phyloP scores from a whole-genome alignment of 2,113 vertebrate genomes.

The Lipophrys pholis region DNA sequence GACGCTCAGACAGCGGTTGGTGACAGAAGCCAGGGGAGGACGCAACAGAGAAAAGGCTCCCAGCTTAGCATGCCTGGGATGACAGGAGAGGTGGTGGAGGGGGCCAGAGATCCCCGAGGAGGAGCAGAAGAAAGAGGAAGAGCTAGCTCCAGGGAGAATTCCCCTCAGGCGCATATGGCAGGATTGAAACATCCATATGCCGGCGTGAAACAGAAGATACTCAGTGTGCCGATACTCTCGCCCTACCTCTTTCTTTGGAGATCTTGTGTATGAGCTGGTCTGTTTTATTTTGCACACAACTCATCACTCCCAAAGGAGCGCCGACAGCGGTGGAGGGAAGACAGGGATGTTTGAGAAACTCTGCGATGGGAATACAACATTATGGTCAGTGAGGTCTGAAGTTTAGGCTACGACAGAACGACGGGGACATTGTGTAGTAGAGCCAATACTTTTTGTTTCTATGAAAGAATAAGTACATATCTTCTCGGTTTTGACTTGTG shows the following conservation, averaged over 20 bases:
- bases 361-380: conserved; percentile 24
- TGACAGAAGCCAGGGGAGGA: conserved; percentile 75
- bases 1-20: conserved; percentile 71
- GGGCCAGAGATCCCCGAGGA: conserved; percentile 56
- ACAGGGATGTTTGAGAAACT: conserved; percentile 23
- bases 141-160: conserved; percentile 58
- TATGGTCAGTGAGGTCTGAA: conserved; percentile 10
- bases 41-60: conserved; percentile 60
- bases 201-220: conserved; percentile 44
- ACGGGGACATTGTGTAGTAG: not conserved
- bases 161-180: conserved; percentile 61
- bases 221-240: conserved; percentile 38
- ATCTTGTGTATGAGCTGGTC: conserved; percentile 30
- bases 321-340: conserved; percentile 12
- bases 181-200: conserved; percentile 65
- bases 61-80: conserved; percentile 57
- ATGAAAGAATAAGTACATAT: not conserved
- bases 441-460: too few species aligned
- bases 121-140: conserved; percentile 64
- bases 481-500: not conserved
- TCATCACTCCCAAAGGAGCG: conserved; percentile 32
- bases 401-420: not conserved
- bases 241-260: conserved; percentile 31
- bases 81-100: conserved; percentile 55
- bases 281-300: conserved; percentile 44